Evolutionary conservation across 1,140 invertebrate genomes (phyloP), one percentile per base, ranked within the genome.

Genomic region (Coelopa frigida): DNA sequence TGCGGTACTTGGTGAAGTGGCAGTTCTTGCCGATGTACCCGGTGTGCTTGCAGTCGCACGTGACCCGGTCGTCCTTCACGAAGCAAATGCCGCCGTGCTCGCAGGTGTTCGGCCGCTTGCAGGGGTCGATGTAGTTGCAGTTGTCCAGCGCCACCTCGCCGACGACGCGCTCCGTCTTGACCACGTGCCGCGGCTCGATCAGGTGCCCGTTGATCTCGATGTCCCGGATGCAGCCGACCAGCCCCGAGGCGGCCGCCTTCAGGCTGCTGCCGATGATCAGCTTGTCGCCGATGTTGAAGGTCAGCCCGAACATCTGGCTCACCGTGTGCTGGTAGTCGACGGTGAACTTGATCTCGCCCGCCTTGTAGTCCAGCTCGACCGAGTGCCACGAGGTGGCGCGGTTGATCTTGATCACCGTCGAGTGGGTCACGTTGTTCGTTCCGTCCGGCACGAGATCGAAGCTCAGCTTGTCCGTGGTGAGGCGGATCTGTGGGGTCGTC

Each of bases 1-100:
- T 85, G 48, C 87, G 80, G 59, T 89, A 91, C 42, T 84, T 79
- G 8, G 92, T 85, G 60, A 95, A 96, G 64, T 95, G 91, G 57
- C 92, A 96, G 59, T 94, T 92, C 61, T 88, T 88, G 24, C 92
- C 92, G 32, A 87, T 88, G 47, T 87, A 87, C 2, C 84, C 89
- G 5, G 88, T 92, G 39, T 83, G 84, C 12, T 81, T 83, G 69
- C 92, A 96, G 54, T 94, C 87, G 62, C 92, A 96, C 4, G 81
- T 84, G 12, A 93, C 81, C 42, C 82, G 75, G 52, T 92, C 88
- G 67, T 93, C 87, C 58, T 88, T 83, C 0, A 94, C 87, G 10
- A 86, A 85, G 68, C 91, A 96, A 55, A 85, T 83, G 1, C 89
- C 90, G 3, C 83, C 87, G 61, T 96, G 90, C 63, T 94, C 87